These are phyloP conservation scores for Orthosia gothica DNA, from an alignment of 2,888 invertebrate genomes.

Conservation along the genomic window DNA sequence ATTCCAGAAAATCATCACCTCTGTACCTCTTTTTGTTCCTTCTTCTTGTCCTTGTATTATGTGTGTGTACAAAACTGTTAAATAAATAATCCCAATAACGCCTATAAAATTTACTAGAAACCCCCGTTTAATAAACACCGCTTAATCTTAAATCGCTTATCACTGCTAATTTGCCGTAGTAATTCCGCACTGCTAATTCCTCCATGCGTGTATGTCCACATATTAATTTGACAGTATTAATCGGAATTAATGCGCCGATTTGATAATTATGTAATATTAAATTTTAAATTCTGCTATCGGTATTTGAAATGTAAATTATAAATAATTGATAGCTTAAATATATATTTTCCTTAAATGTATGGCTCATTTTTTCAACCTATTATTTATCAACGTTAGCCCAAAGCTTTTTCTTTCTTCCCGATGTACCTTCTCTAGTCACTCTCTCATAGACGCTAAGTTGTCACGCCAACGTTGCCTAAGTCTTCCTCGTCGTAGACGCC, in stretches of 20 bases:
- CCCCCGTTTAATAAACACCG: conserved; percentile 17
- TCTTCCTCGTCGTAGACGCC: too few relatives aligned
- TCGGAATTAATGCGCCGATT: conserved; percentile 7
- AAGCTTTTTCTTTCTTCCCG: too few relatives aligned
- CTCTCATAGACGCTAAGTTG: too few relatives aligned
- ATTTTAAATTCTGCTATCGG: not conserved
- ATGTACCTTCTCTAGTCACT: too few relatives aligned
- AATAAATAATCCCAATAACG: not conserved
- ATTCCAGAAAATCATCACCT: too few relatives aligned
- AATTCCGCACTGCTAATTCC: conserved; percentile 25
- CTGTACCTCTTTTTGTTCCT: too few relatives aligned
- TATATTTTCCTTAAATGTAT: not conserved
- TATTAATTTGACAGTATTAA: conserved; percentile 29
- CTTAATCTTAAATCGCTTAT: conserved; percentile 18
- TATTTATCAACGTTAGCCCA: too few relatives aligned
- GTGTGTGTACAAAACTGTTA: too few relatives aligned
- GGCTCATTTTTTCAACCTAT: too few relatives aligned
- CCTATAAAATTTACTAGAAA: not conserved
- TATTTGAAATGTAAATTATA: not conserved
- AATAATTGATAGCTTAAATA: not conserved
- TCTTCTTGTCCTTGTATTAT: too few relatives aligned
- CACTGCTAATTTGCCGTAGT: conserved; percentile 32
- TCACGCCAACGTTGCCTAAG: too few relatives aligned
- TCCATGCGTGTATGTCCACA: conserved; percentile 15
- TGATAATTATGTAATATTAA: conserved; percentile 26